Evolutionary conservation across 2,797 vertebrate species (phyloP).

Genomic region (Anabacerthia variegaticeps): DNA sequence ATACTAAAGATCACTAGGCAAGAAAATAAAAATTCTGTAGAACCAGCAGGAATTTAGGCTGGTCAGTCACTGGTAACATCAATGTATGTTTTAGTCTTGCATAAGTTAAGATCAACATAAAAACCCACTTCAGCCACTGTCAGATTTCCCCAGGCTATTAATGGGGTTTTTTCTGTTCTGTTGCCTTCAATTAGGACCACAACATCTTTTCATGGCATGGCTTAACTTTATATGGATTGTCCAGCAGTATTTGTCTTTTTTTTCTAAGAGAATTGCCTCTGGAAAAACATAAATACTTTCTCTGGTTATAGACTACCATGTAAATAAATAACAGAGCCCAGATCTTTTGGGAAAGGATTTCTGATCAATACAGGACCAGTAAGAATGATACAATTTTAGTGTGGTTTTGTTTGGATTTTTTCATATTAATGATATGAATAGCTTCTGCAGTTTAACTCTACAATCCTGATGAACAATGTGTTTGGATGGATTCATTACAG

Average conservation of each 20-base stretch:
- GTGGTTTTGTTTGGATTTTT: accelerated
- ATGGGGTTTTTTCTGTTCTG: neutral
- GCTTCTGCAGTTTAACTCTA: neutral
- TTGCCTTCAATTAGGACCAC: neutral
- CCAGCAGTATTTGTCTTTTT: neutral
- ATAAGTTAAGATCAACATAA: neutral
- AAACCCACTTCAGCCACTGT: neutral
- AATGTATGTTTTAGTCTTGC: neutral
- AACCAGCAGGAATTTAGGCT: neutral
- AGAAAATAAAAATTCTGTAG: neutral
- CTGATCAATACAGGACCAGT: neutral
- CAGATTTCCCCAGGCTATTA: neutral
- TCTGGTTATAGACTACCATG: neutral
- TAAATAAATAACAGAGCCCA: neutral
- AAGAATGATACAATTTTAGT: neutral
- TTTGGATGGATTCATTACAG: accelerated
- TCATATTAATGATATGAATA: neutral
- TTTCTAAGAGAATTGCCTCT: neutral
- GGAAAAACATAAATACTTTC: neutral
- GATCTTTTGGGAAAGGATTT: neutral
- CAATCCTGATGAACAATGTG: neutral
- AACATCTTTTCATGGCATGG: neutral
- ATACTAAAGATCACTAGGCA: neutral
- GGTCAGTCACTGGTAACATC: neutral
- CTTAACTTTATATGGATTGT: neutral